A percentile compares a stretch with the other conserved stretches of the same genome.
Evolutionary conservation across 2,888 invertebrate genomes (phyloP).

Genomic region (Calephelis perditalis): DNA sequence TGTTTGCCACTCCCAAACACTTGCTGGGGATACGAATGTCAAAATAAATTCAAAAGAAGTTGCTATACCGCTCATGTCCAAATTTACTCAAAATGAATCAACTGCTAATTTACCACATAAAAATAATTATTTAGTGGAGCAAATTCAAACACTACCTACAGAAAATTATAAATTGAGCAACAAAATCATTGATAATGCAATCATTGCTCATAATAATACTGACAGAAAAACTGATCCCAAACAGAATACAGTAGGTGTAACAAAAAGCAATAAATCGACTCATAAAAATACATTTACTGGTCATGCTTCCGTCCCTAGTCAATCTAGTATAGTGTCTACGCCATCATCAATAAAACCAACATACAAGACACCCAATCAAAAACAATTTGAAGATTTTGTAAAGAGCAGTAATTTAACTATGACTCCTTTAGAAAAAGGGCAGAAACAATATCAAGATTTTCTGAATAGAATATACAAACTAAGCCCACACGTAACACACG

Average conservation of each 20-base stretch:
- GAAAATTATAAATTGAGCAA: not conserved
- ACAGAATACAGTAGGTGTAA: not conserved
- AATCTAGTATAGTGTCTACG: not conserved
- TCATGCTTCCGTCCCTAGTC: not conserved
- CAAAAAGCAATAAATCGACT: not conserved
- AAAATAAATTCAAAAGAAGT: not conserved
- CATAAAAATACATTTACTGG: not conserved
- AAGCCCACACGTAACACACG: not conserved
- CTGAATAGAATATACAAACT: conserved; percentile 7
- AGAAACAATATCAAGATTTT: conserved; percentile 35
- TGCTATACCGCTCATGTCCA: not conserved
- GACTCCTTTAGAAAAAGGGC: conserved; percentile 23
- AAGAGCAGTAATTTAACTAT: conserved; percentile 24
- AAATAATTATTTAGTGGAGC: not conserved
- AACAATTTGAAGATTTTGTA: conserved; percentile 25
- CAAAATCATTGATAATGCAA: not conserved
- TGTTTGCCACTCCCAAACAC: conserved; percentile 12
- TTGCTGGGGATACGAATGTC: conserved; percentile 7
- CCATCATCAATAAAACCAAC: not conserved
- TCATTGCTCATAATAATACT: not conserved
- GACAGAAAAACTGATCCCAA: conserved; percentile 8
- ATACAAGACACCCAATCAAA: conserved; percentile 22
- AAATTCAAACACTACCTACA: not conserved
- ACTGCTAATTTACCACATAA: not conserved
- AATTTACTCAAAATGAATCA: not conserved